phyloP scores from a whole-genome alignment of 2,113 vertebrate species.

The Gambusia affinis region DNA sequence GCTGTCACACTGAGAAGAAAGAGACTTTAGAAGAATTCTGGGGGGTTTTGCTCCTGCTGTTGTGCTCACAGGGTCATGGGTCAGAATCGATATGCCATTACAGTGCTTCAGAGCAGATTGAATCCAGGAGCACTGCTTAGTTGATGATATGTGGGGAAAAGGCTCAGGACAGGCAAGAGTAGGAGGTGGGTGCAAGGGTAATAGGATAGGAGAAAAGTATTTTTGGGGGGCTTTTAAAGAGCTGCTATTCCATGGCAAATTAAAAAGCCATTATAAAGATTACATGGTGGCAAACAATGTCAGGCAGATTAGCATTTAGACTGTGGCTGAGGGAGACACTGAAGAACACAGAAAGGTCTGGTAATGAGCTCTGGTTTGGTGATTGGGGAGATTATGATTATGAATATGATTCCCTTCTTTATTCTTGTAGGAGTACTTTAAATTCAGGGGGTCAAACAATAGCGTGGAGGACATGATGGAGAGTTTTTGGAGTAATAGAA shows the following conservation, averaged over 20 bases:
- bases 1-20: constrained; percentile 54
- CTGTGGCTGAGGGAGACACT: constrained; percentile 67
- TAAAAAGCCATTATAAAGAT: constrained; percentile 83
- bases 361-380: constrained; percentile 77
- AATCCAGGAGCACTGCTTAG: constrained; percentile 27
- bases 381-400: constrained; percentile 78
- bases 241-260: constrained; percentile 79
- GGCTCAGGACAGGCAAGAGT: not conserved
- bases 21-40: constrained; percentile 43
- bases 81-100: constrained; percentile 69
- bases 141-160: constrained; percentile 26
- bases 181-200: constrained; percentile 38
- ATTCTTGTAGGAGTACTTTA: constrained; percentile 70
- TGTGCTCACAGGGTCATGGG: constrained; percentile 52
- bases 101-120: constrained; percentile 43
- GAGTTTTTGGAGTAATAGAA: constrained; percentile 64
- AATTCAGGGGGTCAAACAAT: constrained; percentile 68
- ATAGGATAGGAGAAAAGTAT: constrained; percentile 60
- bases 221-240: constrained; percentile 68
- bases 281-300: constrained; percentile 80
- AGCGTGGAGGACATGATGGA: constrained; percentile 58
- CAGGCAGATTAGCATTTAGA: constrained; percentile 81
- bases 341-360: constrained; percentile 75
- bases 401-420: constrained; percentile 77
- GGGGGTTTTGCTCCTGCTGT: constrained; percentile 35